Evolutionary conservation across 1,140 invertebrate species (phyloP), one percentile per base, ranked within the genome.

Genomic region (Ips typographus): DNA sequence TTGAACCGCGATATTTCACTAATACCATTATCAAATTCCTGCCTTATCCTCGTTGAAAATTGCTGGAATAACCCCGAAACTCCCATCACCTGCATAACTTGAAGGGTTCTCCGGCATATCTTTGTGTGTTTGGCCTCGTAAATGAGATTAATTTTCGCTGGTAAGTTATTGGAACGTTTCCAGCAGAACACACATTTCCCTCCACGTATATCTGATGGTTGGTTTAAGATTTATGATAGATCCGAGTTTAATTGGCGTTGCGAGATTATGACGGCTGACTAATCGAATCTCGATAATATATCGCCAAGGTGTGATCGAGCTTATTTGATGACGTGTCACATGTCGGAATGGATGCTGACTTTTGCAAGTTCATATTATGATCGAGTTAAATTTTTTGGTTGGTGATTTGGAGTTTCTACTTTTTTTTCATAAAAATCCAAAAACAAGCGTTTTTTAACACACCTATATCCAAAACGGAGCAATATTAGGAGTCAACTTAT

Each of bases 181-280:
- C 7, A 6, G 44, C 44, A 49, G 44, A 49, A 49, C 44, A 49
- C 44, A 49, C 44, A 49, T 49, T 49, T 22, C 44, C 44, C 22
- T 49, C 44, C 22, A 22, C 22, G 22, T 22, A 22, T 8, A 49
- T 49, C 44, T 49, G 22, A 49, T 49, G 44, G 44, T 8, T 49
- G 44, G 22, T 49, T 49, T 49, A 49, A 49, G 44, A 49, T 49
- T 49, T 49, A 49, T 49, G 44, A 49, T 49, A 22, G 44, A 49
- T 49, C 44, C 22, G 7, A 8, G 22, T 49, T 49, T 49, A 49
- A 49, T 49, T 49, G 44, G 44, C 22, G 22, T 49, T 49, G 7
- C 22, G 22, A 6, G 44, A 49, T 49, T 49, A 49, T 49, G 44
- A 49, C 44, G 22, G 44, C 44, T 49, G 44, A 22, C 6, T 49